Conservation (phyloP, 2,797 vertebrate genomes). For the Dallia pectoralis region DNA sequence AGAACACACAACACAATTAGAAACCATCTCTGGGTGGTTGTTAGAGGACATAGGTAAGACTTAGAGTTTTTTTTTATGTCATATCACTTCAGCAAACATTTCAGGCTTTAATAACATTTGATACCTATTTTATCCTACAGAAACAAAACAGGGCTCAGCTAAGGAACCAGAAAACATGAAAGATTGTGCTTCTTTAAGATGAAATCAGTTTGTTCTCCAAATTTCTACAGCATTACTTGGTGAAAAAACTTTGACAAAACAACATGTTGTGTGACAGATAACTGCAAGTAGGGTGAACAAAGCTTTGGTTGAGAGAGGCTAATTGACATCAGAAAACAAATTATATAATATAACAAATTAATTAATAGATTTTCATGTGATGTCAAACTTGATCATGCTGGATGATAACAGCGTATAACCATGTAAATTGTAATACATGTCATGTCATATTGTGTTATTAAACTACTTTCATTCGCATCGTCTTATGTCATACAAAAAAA, state of each 20-base stretch:
- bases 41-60: too few species aligned
- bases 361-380: not conserved
- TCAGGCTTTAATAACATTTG: slow-evolving; percentile 23
- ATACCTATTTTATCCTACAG: slow-evolving; percentile 14
- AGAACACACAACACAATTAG: too few species aligned
- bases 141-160: slow-evolving; percentile 18
- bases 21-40: too few species aligned
- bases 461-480: slow-evolving; percentile 6
- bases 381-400: slow-evolving; percentile 19
- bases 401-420: too few species aligned
- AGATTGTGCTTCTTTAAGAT: not conserved
- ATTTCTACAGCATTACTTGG: slow-evolving; percentile 25
- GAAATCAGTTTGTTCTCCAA: not conserved
- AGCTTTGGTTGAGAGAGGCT: slow-evolving; percentile 45
- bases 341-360: slow-evolving; percentile 25
- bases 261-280: not conserved
- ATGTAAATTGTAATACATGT: too few species aligned
- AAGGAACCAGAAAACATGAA: slow-evolving; percentile 61
- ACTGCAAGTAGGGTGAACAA: not conserved
- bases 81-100: too few species aligned
- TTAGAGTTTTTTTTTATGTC: too few species aligned
- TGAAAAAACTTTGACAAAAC: slow-evolving; percentile 26
- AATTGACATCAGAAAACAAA: slow-evolving; percentile 22
- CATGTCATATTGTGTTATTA: not conserved
- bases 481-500: slow-evolving; percentile 20